A percentile compares a stretch with the other conserved stretches of the same genome.
Conservation (phyloP, 2,797 vertebrate genomes). For the Hypotaenidia philippensis region DNA sequence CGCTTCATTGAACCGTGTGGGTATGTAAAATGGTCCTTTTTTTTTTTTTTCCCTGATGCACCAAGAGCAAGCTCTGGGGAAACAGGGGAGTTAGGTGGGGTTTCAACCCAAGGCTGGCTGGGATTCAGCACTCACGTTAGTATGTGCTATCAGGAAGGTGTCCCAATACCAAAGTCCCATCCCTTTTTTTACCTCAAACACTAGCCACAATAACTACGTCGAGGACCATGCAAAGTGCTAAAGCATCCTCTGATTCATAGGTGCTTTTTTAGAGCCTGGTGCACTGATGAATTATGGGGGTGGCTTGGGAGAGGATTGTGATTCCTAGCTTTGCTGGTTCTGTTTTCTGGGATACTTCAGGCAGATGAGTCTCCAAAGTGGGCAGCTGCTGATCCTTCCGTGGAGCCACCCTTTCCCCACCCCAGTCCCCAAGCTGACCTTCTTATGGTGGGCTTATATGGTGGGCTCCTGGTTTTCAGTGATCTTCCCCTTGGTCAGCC, state of each 20-base stretch:
- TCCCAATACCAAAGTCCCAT: background rate
- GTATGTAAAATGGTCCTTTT: background rate
- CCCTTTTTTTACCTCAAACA: background rate
- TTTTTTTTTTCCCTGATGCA: background rate
- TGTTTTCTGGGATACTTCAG: background rate
- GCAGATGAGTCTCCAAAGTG: background rate
- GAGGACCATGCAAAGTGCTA: background rate
- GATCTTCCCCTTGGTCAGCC: background rate
- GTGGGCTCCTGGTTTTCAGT: background rate
- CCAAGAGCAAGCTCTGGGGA: background rate
- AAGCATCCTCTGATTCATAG: background rate
- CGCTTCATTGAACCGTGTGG: background rate
- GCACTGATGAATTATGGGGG: background rate
- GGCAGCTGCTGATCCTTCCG: background rate
- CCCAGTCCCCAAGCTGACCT: background rate
- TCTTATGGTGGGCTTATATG: background rate
- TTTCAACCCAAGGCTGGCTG: background rate
- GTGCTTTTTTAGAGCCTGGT: rapidly evolving
- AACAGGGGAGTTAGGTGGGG: background rate
- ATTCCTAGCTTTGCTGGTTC: background rate
- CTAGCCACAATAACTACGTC: background rate
- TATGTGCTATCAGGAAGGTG: background rate
- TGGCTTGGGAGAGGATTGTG: background rate
- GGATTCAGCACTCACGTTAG: background rate
- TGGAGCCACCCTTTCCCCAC: background rate